These are phyloP conservation scores for Ormyrus thymus DNA, from an alignment of 2,888 invertebrate species.

Conservation along the genomic window DNA sequence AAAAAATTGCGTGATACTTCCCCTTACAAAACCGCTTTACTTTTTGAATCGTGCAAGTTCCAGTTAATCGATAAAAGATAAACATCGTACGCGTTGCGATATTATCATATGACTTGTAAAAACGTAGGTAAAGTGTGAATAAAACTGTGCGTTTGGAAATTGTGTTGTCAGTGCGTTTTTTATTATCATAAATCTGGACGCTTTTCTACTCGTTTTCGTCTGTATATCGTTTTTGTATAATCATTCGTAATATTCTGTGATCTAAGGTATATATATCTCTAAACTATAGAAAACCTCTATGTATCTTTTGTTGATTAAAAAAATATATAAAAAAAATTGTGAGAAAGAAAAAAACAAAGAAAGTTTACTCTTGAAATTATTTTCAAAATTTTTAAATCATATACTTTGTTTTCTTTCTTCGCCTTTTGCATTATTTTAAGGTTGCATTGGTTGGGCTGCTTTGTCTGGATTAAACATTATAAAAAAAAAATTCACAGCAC, in stretches of 20 bases:
- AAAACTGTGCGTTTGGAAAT: conserved; percentile 42
- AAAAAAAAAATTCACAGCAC: not conserved
- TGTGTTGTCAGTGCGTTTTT: conserved; percentile 43
- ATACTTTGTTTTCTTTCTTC: conserved; percentile 36
- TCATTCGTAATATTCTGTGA: conserved; percentile 24
- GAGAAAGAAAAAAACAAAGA: conserved; percentile 34
- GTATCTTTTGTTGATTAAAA: not conserved
- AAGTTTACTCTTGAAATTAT: conserved; percentile 10
- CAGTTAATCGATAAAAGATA: conserved; percentile 30
- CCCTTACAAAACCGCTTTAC: conserved; percentile 6
- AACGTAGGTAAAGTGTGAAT: conserved; percentile 26
- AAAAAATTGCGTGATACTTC: not conserved
- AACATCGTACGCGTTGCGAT: conserved; percentile 14
- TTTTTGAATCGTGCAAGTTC: not conserved
- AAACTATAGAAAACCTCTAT: conserved; percentile 14
- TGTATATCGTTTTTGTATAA: conserved; percentile 22
- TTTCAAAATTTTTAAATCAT: not conserved
- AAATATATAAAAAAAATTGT: conserved; percentile 14
- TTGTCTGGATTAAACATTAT: conserved; percentile 6
- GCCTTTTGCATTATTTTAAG: conserved; percentile 37
- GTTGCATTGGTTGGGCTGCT: conserved; percentile 26
- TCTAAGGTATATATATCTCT: conserved; percentile 16
- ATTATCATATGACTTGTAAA: conserved; percentile 14
- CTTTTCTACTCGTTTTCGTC: conserved; percentile 38
- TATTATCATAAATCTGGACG: conserved; percentile 26